Evolutionary conservation across 2,797 vertebrate genomes (phyloP).

Genomic region (Odontamblyopus rebecca): DNA sequence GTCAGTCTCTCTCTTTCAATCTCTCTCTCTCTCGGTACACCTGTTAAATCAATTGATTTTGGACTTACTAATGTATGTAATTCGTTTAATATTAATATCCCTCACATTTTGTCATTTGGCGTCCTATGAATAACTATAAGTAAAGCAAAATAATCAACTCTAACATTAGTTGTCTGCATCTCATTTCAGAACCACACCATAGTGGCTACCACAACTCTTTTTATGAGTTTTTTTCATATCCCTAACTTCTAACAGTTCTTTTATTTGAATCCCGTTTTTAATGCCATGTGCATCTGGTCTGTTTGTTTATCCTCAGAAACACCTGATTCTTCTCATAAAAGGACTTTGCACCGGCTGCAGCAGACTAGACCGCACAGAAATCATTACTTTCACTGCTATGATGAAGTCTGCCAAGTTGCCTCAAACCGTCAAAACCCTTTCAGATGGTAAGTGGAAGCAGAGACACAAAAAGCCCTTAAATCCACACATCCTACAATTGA

Average conservation of each 20-base stretch:
- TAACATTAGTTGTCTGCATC: background rate
- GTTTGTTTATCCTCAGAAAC: constrained; percentile 80
- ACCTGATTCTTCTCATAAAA: constrained; percentile 98
- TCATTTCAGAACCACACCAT: no score
- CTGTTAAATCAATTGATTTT: background rate
- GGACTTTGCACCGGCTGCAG: constrained; percentile 97
- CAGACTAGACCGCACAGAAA: constrained; percentile 96
- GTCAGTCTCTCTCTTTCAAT: background rate
- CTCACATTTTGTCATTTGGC: background rate
- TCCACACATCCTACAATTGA: background rate
- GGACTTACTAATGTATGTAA: background rate
- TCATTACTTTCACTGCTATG: constrained; percentile 99
- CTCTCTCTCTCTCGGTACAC: no score
- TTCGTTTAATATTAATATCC: background rate
- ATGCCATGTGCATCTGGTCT: background rate
- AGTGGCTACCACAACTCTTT: no score
- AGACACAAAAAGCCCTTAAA: background rate
- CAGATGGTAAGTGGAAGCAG: constrained; percentile 85
- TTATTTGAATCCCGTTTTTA: background rate
- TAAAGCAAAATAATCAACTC: background rate
- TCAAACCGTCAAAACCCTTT: constrained; percentile 97
- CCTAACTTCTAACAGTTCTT: background rate
- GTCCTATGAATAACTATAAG: background rate
- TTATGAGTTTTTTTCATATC: no score
- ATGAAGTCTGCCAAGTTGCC: constrained; percentile 99